Conservation (phyloP, 2,888 invertebrate species). For the Folsomia manolachei region DNA sequence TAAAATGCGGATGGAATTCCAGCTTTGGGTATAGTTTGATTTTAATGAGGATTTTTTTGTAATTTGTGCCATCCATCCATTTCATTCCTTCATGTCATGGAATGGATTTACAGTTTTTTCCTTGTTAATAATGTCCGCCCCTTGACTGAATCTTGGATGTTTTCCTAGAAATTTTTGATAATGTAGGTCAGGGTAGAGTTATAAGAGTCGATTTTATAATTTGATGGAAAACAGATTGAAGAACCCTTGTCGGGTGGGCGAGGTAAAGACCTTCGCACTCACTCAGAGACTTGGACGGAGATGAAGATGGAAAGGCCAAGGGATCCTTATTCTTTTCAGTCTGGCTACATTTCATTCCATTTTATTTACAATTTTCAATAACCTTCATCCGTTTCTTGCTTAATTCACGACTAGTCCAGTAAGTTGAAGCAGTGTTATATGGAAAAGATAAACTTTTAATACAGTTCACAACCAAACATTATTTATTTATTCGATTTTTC, state of each 20-base stretch:
- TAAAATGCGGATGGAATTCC: no score
- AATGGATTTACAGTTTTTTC: neutral
- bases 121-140: conserved; percentile 36
- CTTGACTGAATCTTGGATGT: conserved; percentile 42
- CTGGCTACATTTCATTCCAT: neutral
- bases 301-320: neutral
- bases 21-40: neutral
- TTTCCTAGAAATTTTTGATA: conserved; percentile 48
- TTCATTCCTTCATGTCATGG: neutral
- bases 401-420: neutral
- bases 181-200: conserved; percentile 50
- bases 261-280: neutral
- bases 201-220: conserved; percentile 49
- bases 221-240: conserved; percentile 24
- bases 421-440: neutral
- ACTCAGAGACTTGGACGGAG: conserved; percentile 5
- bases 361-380: neutral
- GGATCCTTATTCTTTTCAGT: neutral
- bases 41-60: conserved; percentile 7
- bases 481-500: conserved; percentile 20
- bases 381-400: neutral
- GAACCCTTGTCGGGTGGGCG: conserved; percentile 18
- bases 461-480: conserved; percentile 10
- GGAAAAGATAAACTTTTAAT: conserved; percentile 13
- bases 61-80: neutral